Evolutionary conservation across 2,888 invertebrate species (phyloP).

Genomic region (Drosophila dives): DNA sequence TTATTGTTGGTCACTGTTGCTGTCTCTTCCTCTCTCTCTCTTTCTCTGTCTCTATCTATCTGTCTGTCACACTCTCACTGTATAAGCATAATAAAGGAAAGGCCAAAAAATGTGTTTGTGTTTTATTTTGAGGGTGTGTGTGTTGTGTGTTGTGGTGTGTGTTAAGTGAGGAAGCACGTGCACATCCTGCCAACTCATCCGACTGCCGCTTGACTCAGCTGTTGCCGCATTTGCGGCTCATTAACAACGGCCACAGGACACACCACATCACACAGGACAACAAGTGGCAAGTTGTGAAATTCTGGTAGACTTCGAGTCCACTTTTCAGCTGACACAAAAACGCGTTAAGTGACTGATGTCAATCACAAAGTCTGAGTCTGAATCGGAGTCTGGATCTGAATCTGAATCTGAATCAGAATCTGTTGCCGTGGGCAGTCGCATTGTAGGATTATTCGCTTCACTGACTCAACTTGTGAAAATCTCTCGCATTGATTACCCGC

Average conservation of each 20-base stretch:
- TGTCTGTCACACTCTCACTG: slow-evolving; percentile 12
- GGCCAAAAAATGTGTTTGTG: slow-evolving; percentile 27
- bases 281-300: background rate
- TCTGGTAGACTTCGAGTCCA: slow-evolving; percentile 14
- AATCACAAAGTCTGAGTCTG: slow-evolving; percentile 53
- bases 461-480: slow-evolving; percentile 32
- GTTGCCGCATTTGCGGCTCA: slow-evolving; percentile 74
- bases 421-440: slow-evolving; percentile 21
- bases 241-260: slow-evolving; percentile 46
- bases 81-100: slow-evolving; percentile 52
- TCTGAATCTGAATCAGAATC: slow-evolving; percentile 1
- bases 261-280: background rate
- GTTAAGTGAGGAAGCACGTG: slow-evolving; percentile 20
- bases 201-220: slow-evolving; percentile 47
- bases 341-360: slow-evolving; percentile 74
- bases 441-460: slow-evolving; percentile 66
- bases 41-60: slow-evolving; percentile 5
- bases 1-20: slow-evolving; percentile 21
- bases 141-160: background rate
- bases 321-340: slow-evolving; percentile 46
- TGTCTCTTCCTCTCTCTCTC: slow-evolving; percentile 3
- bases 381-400: slow-evolving; percentile 58
- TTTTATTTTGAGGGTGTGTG: slow-evolving; percentile 33
- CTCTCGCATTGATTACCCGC: slow-evolving; percentile 10
- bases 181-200: slow-evolving; percentile 31